Evolutionary conservation across 2,888 invertebrate genomes (phyloP).

Genomic region (Acleris emargana): DNA sequence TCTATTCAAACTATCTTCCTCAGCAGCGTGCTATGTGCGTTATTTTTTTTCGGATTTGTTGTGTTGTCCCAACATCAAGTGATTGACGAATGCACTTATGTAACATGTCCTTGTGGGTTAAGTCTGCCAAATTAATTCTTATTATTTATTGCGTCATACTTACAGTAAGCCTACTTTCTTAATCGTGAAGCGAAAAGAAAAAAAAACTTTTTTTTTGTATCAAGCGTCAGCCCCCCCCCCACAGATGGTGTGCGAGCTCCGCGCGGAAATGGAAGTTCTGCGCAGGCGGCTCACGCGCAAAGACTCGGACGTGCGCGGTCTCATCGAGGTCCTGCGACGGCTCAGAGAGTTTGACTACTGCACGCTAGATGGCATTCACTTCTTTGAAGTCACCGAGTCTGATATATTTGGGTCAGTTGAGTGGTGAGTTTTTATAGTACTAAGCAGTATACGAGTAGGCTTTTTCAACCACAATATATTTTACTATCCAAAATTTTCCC

Average conservation of each 20-base stretch:
- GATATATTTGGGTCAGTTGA: conserved; percentile 69
- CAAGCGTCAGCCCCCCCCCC: conserved; percentile 28
- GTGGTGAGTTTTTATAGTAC: conserved; percentile 53
- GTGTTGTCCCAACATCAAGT: no score
- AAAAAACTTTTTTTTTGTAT: neutral
- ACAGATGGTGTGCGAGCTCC: conserved; percentile 66
- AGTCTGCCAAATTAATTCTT: no score
- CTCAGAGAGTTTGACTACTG: conserved; percentile 77
- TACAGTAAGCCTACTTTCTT: no score
- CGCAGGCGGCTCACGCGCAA: conserved; percentile 73
- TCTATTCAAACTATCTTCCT: no score
- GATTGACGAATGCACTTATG: no score
- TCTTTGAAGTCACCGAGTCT: conserved; percentile 77
- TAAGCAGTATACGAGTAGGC: neutral
- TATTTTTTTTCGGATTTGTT: no score
- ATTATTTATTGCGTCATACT: no score
- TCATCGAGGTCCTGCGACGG: conserved; percentile 80
- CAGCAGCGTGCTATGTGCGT: no score
- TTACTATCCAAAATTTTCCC: no score
- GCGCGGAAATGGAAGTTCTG: conserved; percentile 61
- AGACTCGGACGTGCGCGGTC: conserved; percentile 78
- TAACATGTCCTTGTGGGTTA: no score
- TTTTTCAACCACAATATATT: no score
- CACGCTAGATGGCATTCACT: conserved; percentile 79
- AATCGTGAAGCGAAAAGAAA: no score